Evolutionary conservation across 2,888 invertebrate genomes (phyloP).

Genomic region (Glyphotaelius pellucidus): DNA sequence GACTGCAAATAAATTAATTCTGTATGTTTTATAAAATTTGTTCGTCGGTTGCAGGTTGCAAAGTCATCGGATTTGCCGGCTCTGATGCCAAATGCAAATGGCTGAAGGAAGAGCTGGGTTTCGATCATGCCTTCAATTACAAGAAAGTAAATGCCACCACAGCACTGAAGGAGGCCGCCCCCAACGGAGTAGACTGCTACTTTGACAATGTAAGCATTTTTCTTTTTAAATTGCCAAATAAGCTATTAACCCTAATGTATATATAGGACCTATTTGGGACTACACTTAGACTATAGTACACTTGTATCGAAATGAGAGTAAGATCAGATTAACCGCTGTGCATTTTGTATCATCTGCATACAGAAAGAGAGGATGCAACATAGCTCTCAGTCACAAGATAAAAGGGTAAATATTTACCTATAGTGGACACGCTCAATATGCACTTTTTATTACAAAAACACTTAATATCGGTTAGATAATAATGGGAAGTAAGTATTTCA

Average conservation of each 20-base stretch:
- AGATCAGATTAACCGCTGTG: no score
- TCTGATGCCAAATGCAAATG: constrained; percentile 84
- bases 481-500: no score
- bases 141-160: constrained; percentile 78
- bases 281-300: no score
- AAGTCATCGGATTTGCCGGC: constrained; percentile 85
- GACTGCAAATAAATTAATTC: not conserved
- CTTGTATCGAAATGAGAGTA: no score
- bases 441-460: no score
- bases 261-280: no score
- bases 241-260: not conserved
- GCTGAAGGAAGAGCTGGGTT: constrained; percentile 81
- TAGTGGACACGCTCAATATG: no score
- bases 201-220: constrained; percentile 83
- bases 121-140: constrained; percentile 85
- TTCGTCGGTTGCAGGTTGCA: constrained; percentile 74
- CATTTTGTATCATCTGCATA: not conserved
- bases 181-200: constrained; percentile 85
- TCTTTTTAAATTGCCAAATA: not conserved
- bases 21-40: not conserved
- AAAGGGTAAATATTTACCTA: no score
- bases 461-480: no score
- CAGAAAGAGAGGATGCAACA: not conserved
- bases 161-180: constrained; percentile 80
- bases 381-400: not conserved